phyloP scores from a whole-genome alignment of 2,797 vertebrate species.

The Rhadinocentrus ornatus region DNA sequence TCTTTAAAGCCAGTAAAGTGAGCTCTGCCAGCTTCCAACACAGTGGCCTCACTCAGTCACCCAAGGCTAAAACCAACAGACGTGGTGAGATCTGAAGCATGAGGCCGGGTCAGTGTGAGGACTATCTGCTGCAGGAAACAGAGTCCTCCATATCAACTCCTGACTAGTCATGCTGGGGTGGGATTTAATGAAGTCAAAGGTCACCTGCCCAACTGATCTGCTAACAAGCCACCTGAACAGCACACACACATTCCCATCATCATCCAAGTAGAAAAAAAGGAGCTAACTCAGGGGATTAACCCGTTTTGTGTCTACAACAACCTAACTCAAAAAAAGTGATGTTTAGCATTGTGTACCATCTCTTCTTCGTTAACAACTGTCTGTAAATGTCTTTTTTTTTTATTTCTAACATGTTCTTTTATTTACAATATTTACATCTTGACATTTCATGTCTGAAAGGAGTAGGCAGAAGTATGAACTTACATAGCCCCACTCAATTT shows the following conservation, averaged over 20 bases:
- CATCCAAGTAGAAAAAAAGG: no score
- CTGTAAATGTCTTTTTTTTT: no score
- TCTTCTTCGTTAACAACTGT: no score
- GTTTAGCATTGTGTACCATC: no score
- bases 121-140: conserved; percentile 38
- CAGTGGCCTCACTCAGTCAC: conserved; percentile 20
- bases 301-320: no score
- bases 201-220: neutral
- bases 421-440: no score
- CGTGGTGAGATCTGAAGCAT: conserved; percentile 6
- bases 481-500: no score
- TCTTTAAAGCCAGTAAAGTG: conserved; percentile 43
- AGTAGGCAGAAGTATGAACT: no score
- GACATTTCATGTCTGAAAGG: no score
- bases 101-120: conserved; percentile 20
- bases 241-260: neutral
- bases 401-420: no score
- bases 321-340: no score
- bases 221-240: neutral
- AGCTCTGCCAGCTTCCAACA: conserved; percentile 47
- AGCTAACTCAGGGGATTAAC: neutral
- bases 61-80: conserved; percentile 41
- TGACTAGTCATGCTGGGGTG: neutral
- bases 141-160: conserved; percentile 12
- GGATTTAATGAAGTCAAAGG: neutral